These are phyloP conservation scores for Chydorus sphaericus DNA, from an alignment of 2,888 invertebrate species.

Conservation along the genomic window DNA sequence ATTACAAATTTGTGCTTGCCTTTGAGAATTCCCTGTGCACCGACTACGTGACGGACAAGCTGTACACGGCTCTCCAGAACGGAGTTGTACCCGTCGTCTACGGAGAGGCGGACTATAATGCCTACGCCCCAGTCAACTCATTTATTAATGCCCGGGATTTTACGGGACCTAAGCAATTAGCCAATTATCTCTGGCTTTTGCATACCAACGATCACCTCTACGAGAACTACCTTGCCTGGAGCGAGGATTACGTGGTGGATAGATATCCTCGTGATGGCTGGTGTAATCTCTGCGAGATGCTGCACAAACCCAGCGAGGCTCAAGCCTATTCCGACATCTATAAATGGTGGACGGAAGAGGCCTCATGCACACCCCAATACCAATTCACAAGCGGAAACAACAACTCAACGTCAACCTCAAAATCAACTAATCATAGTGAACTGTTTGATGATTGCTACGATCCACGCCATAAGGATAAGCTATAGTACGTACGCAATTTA, in stretches of 20 bases:
- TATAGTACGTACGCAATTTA: no score
- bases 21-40: conserved; percentile 23
- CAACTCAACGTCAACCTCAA: no score
- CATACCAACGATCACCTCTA: conserved; percentile 78
- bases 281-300: conserved; percentile 74
- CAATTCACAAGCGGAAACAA: no score
- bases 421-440: no score
- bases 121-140: conserved; percentile 73
- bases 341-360: conserved; percentile 78
- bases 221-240: conserved; percentile 88
- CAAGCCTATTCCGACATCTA: conserved; percentile 59
- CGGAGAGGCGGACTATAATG: conserved; percentile 52
- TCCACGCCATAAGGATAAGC: no score
- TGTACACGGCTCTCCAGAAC: conserved; percentile 19
- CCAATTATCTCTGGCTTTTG: conserved; percentile 66
- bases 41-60: conserved; percentile 23
- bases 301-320: conserved; percentile 41
- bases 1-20: conserved; percentile 21
- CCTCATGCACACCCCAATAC: conserved; percentile 55
- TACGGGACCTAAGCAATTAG: conserved; percentile 67
- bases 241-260: conserved; percentile 33
- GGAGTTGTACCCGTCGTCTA: conserved; percentile 21
- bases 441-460: no score
- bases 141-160: conserved; percentile 95
- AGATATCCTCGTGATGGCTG: conserved; percentile 32